Evolutionary conservation across 2,113 vertebrate species (phyloP).

Genomic region (Grantiella picta): DNA sequence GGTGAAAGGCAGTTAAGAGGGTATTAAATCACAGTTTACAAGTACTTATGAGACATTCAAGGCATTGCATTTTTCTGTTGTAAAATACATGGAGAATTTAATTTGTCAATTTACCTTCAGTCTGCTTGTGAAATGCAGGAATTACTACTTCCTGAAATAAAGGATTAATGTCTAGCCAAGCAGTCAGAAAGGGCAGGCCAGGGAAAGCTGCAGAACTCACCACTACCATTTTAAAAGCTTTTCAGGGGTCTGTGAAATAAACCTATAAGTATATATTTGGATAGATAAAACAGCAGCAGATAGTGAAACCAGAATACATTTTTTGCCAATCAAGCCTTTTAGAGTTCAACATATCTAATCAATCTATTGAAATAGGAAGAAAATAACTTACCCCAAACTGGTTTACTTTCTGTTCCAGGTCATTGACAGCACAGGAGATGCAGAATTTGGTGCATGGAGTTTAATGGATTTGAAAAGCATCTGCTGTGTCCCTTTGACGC

Average conservation of each 20-base stretch:
- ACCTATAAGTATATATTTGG: not conserved
- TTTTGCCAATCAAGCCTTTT: not conserved
- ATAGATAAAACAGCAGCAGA: not conserved
- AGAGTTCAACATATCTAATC: not conserved
- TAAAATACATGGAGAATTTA: not conserved
- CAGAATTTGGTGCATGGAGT: not conserved
- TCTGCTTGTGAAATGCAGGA: not conserved
- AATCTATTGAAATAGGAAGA: not conserved
- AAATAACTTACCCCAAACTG: not conserved
- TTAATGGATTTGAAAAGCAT: not conserved
- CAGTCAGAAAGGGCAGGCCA: not conserved
- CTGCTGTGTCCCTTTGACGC: not conserved
- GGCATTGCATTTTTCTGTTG: not conserved
- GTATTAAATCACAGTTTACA: conserved; percentile 10
- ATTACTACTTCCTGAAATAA: not conserved
- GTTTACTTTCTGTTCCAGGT: not conserved
- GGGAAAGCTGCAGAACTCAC: not conserved
- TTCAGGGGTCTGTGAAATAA: not conserved
- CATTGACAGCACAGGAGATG: not conserved
- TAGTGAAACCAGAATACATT: not conserved
- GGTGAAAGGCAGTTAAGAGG: not conserved
- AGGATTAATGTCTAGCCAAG: not conserved
- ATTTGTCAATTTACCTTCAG: not conserved
- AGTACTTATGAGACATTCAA: not conserved
- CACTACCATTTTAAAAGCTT: not conserved